These are phyloP conservation scores for Lypha dubia DNA, from an alignment of 2,888 invertebrate genomes.

Conservation along the genomic window DNA sequence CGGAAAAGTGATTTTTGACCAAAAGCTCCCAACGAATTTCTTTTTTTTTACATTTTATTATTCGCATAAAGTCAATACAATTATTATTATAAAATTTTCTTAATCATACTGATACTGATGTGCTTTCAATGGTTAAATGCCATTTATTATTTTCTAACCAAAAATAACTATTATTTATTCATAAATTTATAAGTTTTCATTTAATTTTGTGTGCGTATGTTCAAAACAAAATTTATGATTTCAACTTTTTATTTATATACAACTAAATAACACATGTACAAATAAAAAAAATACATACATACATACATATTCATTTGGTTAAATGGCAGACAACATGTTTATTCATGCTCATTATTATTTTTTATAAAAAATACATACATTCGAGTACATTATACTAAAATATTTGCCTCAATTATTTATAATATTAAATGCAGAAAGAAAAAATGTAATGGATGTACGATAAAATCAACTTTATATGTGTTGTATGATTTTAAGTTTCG, in stretches of 20 bases:
- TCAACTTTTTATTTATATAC: slow-evolving; percentile 18
- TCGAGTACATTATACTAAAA: too few relatives aligned
- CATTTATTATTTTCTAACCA: slow-evolving; percentile 8
- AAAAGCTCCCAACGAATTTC: slow-evolving; percentile 68
- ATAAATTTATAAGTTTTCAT: slow-evolving; percentile 16
- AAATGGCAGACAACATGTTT: slow-evolving; percentile 33
- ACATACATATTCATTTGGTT: slow-evolving; percentile 45
- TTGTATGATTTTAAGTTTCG: slow-evolving; percentile 33
- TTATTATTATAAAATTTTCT: neutral
- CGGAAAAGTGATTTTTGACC: slow-evolving; percentile 58
- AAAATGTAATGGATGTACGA: slow-evolving; percentile 1
- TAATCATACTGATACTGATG: slow-evolving; percentile 20
- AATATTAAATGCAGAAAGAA: slow-evolving; percentile 14
- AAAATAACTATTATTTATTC: slow-evolving; percentile 1
- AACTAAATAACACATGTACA: slow-evolving; percentile 55
- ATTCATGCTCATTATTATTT: slow-evolving; percentile 39
- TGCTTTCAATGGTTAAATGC: slow-evolving; percentile 15
- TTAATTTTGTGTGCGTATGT: neutral
- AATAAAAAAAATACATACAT: slow-evolving; percentile 42
- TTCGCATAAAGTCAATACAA: too few relatives aligned
- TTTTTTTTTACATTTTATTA: slow-evolving; percentile 23
- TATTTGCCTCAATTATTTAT: neutral
- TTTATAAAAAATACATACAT: slow-evolving; percentile 8
- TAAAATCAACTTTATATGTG: neutral
- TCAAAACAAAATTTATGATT: neutral